These are phyloP conservation scores for Aphidius colemani DNA, from an alignment of 2,888 invertebrate genomes.

Conservation along the genomic window DNA sequence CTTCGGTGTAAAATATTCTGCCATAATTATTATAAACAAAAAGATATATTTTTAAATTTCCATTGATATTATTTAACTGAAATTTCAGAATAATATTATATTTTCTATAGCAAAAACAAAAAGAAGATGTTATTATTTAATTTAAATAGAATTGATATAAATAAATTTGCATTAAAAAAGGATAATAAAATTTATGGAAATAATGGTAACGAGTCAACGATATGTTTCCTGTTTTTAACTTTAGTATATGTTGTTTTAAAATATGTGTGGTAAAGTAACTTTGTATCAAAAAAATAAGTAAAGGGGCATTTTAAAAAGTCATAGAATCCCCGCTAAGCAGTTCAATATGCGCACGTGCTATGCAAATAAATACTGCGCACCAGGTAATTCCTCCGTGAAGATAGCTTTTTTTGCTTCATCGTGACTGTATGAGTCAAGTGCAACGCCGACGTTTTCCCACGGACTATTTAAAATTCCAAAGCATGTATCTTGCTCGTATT, in stretches of 20 bases:
- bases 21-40: too few relatives aligned
- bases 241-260: constrained; percentile 1
- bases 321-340: constrained; percentile 21
- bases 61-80: too few relatives aligned
- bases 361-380: constrained; percentile 46
- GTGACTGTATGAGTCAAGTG: constrained; percentile 40
- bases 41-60: too few relatives aligned
- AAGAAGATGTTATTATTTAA: too few relatives aligned
- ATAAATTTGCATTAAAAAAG: too few relatives aligned
- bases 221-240: background rate
- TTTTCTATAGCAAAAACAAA: too few relatives aligned
- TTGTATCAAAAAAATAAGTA: too few relatives aligned
- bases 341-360: constrained; percentile 42
- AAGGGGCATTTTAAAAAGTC: background rate
- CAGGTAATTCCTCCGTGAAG: background rate
- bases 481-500: constrained; percentile 1
- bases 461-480: constrained; percentile 34
- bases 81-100: background rate
- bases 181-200: too few relatives aligned
- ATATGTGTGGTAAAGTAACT: constrained; percentile 2
- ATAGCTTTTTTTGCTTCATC: constrained; percentile 18
- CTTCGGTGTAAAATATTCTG: too few relatives aligned
- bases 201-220: too few relatives aligned
- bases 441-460: constrained; percentile 37
- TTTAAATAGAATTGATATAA: too few relatives aligned